phyloP scores from a whole-genome alignment of 2,797 vertebrate species.

The Hafferia zeledoni region DNA sequence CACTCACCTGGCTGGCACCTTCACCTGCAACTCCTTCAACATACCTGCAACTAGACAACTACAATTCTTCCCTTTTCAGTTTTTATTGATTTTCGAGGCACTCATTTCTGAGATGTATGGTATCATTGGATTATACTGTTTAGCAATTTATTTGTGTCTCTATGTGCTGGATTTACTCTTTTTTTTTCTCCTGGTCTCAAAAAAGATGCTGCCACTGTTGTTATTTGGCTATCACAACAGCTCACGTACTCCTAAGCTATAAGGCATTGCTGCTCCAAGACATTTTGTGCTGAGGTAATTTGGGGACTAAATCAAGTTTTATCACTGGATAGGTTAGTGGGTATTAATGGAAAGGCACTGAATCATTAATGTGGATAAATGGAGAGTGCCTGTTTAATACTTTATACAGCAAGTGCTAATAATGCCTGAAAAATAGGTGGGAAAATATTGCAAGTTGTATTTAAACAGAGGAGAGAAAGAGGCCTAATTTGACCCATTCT shows the following conservation, averaged over 20 bases:
- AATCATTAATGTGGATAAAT: conserved; percentile 63
- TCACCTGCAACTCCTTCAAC: neutral
- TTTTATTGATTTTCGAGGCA: conserved; percentile 76
- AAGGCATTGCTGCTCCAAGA: conserved; percentile 25
- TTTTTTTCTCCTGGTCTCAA: neutral
- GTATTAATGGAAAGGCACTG: conserved; percentile 60
- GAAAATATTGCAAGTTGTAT: conserved; percentile 39
- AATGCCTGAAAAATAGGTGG: conserved; percentile 22
- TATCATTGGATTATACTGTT: conserved; percentile 70
- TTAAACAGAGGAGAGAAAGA: neutral
- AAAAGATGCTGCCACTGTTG: neutral
- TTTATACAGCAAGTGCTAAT: neutral
- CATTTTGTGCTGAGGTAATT: conserved; percentile 58
- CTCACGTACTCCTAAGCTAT: conserved; percentile 25
- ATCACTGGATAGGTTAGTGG: conserved; percentile 15
- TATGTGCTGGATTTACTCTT: conserved; percentile 69
- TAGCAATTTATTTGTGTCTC: conserved; percentile 73
- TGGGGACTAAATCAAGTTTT: conserved; percentile 54
- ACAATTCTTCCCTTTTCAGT: conserved; percentile 72
- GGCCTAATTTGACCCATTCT: neutral
- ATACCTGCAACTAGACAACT: conserved; percentile 43
- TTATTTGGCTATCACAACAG: conserved; percentile 45
- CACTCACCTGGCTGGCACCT: neutral
- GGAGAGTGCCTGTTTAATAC: conserved; percentile 25
- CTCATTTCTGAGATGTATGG: conserved; percentile 75